Evolutionary conservation across 2,113 vertebrate genomes (phyloP), one percentile per base, ranked within the genome.

Genomic region (Pelobates fuscus): DNA sequence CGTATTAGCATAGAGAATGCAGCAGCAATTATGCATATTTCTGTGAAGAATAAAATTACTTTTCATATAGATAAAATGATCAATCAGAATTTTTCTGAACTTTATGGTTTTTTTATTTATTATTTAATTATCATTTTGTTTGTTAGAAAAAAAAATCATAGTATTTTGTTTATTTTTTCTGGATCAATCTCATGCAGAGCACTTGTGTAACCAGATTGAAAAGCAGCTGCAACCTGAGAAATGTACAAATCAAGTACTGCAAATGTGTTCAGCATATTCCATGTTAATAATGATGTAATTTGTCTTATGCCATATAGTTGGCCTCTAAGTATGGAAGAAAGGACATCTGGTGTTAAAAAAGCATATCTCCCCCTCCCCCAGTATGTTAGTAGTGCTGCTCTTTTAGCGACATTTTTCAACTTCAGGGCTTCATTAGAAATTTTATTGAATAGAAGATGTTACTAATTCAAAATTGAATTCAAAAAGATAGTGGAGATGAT

Each of bases 261-360:
- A 62, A 72, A 63, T 61, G 57, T 63, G 70, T 24, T 10, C 27
- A 63, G 41, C 57, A 46, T 62, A 71, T 71, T 71, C 69, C 41
- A 25, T 71, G 27, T 23, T 71, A 71, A 71, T 61, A 71, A 61
- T 71, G 69, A 62, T 59, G 58, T 61, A 18, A 61, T 62, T 71
- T 71, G 69, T 71, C 41, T 71, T 26, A 20, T 71, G 37, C 69
- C 58, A 71, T 55, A 44, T 26, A 32, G 8, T 61, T 46, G 69
- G 69, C 57, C 55, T 37, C 30, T 70, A 58, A 58, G 52, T 70
- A 10, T 26, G 54, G 55, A 24, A 46, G 26, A 54, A 72, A 63
- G 58, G 70, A 49, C 57, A 61, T 70, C 67, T 70, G 67, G 67
- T 71, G 41, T 61, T 71, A 41, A 1, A 49, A 7, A 46, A 60